These are phyloP conservation scores for Dreissena polymorpha DNA, from an alignment of 1,140 invertebrate species.

Conservation along the genomic window DNA sequence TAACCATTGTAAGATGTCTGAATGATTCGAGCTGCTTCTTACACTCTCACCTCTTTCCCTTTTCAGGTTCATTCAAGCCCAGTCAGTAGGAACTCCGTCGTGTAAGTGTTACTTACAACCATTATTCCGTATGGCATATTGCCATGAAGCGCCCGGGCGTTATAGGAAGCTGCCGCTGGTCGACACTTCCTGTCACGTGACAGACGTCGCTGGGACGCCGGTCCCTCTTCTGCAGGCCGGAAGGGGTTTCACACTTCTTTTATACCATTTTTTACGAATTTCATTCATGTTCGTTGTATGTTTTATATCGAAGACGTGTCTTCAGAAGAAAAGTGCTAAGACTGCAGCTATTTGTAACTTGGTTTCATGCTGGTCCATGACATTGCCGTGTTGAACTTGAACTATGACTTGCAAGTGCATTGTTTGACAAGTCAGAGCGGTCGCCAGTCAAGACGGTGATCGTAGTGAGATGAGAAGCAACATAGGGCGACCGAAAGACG, in stretches of 20 bases:
- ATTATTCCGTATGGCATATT: constrained; percentile 76
- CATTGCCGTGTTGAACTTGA: too few species aligned
- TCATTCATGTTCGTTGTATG: background rate
- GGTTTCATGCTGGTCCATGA: constrained; percentile 48
- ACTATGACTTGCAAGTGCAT: too few species aligned
- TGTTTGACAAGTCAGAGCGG: too few species aligned
- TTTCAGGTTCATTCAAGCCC: constrained; percentile 61
- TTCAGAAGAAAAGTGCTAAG: too few species aligned
- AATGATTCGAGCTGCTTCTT: too few species aligned
- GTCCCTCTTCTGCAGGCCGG: constrained; percentile 29
- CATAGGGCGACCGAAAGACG: too few species aligned
- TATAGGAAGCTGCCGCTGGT: constrained; percentile 27
- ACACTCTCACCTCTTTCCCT: background rate
- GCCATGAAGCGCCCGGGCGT: constrained; percentile 64
- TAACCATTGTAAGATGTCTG: too few species aligned
- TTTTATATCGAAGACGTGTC: too few species aligned
- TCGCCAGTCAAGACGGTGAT: too few species aligned
- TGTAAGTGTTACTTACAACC: constrained; percentile 74
- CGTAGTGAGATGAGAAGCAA: too few species aligned
- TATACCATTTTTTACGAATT: background rate
- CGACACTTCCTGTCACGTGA: constrained; percentile 15
- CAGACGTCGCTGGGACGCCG: background rate
- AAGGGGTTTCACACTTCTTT: background rate
- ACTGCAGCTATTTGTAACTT: background rate
- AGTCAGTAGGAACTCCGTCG: constrained; percentile 70